Evolutionary conservation across 1,140 invertebrate species (phyloP), one percentile per base, ranked within the genome.

Genomic region (Caenorhabditis inopinata): DNA sequence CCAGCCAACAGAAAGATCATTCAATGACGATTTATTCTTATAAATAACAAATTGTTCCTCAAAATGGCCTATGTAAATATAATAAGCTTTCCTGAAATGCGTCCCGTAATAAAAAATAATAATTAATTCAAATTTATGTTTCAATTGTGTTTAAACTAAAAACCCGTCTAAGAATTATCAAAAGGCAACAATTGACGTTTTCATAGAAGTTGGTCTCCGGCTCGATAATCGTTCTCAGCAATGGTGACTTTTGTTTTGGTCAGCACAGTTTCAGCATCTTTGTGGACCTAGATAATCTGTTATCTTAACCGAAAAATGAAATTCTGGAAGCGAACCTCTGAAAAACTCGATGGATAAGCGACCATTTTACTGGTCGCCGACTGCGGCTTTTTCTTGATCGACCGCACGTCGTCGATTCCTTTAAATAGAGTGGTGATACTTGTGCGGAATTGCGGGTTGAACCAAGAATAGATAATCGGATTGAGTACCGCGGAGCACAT

Each of bases 391-490:
- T 68, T 68, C n/a, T 68, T 68, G 32, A 68, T 38, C 25, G 38
- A 42, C 42, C 76, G 25, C 18, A 32, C 14, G 45, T 53, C 27
- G n/a, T 74, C 18, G 29, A 23, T 49, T 18, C 62, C 51, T 35
- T 49, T 46, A 35, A 80, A 82, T 12, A 80, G n/a, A 16, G 84
- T 75, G 27, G 84, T 83, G 38, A 83, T 82, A 45, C 45, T 75
- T n/a, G 29, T 12, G 11, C 83, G 78, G 78, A 89, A 89, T 76
- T 81, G 81, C 1, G 80, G 80, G 78, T 91, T 91, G 68, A 91
- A 87, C 90, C 90, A 91, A 2, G 91, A 91, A 85, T 91, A 91
- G 48, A 91, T 87, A 29, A 91, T 86, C 0, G 91, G 91, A 85
- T 91, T 91, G 29, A 89, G 89, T 27, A 89, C 88, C 1, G 91